These are phyloP conservation scores for Dipodomys spectabilis DNA, from an alignment of 2,113 vertebrate genomes.

Conservation along the genomic window DNA sequence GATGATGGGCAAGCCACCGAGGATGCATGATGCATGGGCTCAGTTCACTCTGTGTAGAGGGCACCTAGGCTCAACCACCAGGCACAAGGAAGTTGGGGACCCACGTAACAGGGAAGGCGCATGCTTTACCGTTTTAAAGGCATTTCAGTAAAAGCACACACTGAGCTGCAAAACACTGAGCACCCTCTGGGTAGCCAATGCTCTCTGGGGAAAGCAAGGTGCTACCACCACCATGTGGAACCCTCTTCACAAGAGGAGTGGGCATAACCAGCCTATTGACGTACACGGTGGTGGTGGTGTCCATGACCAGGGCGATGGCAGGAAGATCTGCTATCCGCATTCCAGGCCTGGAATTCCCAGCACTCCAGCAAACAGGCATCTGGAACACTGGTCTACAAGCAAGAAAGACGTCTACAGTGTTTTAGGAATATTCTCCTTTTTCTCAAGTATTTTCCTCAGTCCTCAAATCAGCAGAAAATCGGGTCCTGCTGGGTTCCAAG, in stretches of 20 bases:
- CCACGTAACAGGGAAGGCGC: not conserved
- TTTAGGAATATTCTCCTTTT: slow-evolving; percentile 30
- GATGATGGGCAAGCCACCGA: too few species aligned
- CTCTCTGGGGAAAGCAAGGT: not conserved
- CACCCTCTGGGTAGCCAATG: too few species aligned
- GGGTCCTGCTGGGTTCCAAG: not conserved
- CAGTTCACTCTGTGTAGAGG: too few species aligned
- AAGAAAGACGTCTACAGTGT: not conserved
- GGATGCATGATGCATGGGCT: too few species aligned
- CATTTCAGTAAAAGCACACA: not conserved
- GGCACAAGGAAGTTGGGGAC: not conserved
- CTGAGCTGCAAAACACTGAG: not conserved
- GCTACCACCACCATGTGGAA: not conserved
- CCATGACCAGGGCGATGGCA: too few species aligned
- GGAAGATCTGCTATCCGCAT: not conserved
- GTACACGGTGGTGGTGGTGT: too few species aligned
- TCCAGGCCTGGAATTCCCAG: not conserved
- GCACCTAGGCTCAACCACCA: not conserved
- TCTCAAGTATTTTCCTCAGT: not conserved
- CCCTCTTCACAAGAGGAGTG: not conserved
- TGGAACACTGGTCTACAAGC: not conserved
- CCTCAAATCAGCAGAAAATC: slow-evolving; percentile 23
- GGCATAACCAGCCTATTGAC: not conserved
- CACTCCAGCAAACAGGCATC: not conserved
- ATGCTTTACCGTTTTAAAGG: not conserved